A percentile compares a stretch with the other conserved stretches of the same genome.
Conservation (phyloP, 2,797 vertebrate species). For the Xenops minutus region DNA sequence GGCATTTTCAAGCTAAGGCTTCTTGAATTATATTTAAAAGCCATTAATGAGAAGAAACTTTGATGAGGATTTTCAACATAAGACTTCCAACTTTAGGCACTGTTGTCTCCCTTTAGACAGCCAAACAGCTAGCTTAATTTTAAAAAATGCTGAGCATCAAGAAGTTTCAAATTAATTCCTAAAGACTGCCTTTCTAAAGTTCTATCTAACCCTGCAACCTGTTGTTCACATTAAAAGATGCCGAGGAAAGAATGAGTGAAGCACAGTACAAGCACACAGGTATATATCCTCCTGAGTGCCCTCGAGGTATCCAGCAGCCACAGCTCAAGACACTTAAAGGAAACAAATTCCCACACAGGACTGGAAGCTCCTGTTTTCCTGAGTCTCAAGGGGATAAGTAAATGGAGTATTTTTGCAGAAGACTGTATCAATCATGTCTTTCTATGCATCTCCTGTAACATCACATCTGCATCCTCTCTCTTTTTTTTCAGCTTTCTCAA, state of each 20-base stretch:
- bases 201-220: background rate
- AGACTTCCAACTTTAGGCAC: background rate
- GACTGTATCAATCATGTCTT: background rate
- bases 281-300: background rate
- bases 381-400: background rate
- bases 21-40: background rate
- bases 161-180: background rate
- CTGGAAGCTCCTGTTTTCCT: background rate
- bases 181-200: background rate
- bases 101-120: background rate
- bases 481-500: background rate
- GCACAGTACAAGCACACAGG: background rate
- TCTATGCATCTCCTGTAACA: background rate
- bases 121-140: background rate
- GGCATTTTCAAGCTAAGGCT: background rate
- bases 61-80: background rate
- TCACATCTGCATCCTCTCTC: fast-evolving
- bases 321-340: background rate
- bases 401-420: background rate
- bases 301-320: background rate
- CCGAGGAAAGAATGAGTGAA: background rate
- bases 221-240: background rate
- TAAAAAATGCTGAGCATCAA: background rate
- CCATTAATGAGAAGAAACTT: background rate
- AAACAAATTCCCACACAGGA: background rate